Evolutionary conservation across 1,140 invertebrate genomes (phyloP), one percentile per base, ranked within the genome.

Genomic region (Delia radicum): DNA sequence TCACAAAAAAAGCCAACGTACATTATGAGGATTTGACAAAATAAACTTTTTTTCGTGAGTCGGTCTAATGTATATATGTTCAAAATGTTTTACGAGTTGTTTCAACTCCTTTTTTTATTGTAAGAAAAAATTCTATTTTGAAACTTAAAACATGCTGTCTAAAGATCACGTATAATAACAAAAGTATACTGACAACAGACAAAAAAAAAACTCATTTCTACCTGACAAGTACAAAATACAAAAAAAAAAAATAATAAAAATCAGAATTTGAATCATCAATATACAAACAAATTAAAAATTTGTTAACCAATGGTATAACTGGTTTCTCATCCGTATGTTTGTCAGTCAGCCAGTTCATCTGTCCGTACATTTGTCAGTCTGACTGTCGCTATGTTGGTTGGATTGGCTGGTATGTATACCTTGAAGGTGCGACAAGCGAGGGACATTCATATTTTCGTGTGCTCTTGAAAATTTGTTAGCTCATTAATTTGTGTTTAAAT

Each of bases 351-450:
- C 26, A 26, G 27, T 65, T 13, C 27, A n/a, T n/a, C n/a, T n/a
- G n/a, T 55, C 48, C 48, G 48, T 55, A 1, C n/a, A 6, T 48
- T 6, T n/a, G 33, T 48, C 46, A n/a, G 46, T 48, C 33, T 1
- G 24, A 0, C 26, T 27, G 27, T 65, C n/a, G n/a, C n/a, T n/a
- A n/a, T n/a, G n/a, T n/a, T n/a, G n/a, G n/a, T n/a, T n/a, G n/a
- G n/a, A n/a, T n/a, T n/a, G n/a, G n/a, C n/a, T n/a, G n/a, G n/a
- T 13, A 10, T 29, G 18, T 69, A 69, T 33, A 69, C 65, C 65
- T 69, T 69, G 29, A 69, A 69, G 65, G 29, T 69, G 29, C 2
- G 65, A 69, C 29, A 55, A 55, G 28, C 18, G 65, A 33, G 63
- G 15, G 21, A 33, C 29, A 69, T 69, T 67, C n/a, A 29, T 63